Base-by-base conservation (phyloP, 2,888 invertebrate genomes). In the Ectobius pallidus region DNA sequence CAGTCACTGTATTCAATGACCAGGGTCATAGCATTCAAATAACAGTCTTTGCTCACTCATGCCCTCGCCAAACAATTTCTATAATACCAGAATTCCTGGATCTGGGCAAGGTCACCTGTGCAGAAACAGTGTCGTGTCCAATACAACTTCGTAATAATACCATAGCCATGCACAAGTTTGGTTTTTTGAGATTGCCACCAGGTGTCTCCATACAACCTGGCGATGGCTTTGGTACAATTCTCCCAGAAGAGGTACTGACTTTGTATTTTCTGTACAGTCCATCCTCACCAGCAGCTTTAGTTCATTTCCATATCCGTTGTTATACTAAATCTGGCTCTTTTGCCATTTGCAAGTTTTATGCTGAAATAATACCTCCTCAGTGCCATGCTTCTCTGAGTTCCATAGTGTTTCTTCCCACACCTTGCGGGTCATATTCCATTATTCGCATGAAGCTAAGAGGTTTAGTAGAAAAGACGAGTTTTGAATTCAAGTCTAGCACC, bases 191-290 rank as follows among this genome's bases (percentile, higher is more conserved):
- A 2, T 27, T 52, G 55, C 52, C 52, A 49, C 9, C 18, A 44
- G 52, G 25, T 7, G 69, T 52, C n/a, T 20, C 20, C 20, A 52
- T 69, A 22, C 52, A 52, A n/a, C 69, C 69, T 18, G 42, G 30
- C 25, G 22, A 46, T 42, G 68, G 68, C 6, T 68, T 44, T 42
- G 69, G 69, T n/a, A 55, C 30, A 18, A 27, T 69, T 3, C 27
- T 30, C 14, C 32, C 69, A 1, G 52, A 44, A 30, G 55, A 69
- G 52, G 52, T 30, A 6, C 14, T 52, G 18, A 16, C 25, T n/a
- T 16, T 69, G 18, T 18, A 49, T 3, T 18, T 69, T n/a, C 18
- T 52, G 14, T 69, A 69, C 52, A 27, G 32, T 52, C 69, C 69
- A 3, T 14, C 22, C 7, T 6, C 7, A 11, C 11, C 7, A 7